A percentile compares a stretch with the other conserved stretches of the same genome.
Conservation (phyloP, 2,888 invertebrate genomes). For the Endotricha flammealis region DNA sequence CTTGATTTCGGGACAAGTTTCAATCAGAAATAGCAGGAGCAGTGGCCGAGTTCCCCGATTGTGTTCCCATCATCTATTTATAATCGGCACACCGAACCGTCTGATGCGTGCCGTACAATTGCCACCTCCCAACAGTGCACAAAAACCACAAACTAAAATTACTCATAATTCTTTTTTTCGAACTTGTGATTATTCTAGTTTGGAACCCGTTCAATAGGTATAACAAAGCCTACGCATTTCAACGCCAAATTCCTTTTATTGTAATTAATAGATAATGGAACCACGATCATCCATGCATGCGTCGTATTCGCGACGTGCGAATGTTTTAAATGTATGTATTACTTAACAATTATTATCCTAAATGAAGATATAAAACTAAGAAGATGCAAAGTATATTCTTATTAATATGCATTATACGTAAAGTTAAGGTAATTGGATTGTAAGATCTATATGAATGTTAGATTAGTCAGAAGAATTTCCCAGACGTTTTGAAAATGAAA, state of each 20-base stretch:
- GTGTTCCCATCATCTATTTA: slow-evolving; percentile 59
- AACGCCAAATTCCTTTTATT: slow-evolving; percentile 3
- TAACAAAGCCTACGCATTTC: slow-evolving; percentile 34
- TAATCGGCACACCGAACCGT: slow-evolving; percentile 42
- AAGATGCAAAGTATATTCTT: too few relatives aligned
- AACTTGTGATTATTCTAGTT: slow-evolving; percentile 33
- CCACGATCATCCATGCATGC: too few relatives aligned
- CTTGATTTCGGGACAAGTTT: slow-evolving; percentile 54
- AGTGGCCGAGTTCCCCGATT: slow-evolving; percentile 57
- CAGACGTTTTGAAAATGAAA: too few relatives aligned
- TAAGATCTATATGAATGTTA: too few relatives aligned
- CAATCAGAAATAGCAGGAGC: slow-evolving; percentile 64
- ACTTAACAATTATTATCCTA: too few relatives aligned
- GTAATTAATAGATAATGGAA: too few relatives aligned
- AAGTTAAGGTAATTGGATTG: too few relatives aligned
- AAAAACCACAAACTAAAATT: slow-evolving; percentile 38
- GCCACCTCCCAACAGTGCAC: slow-evolving; percentile 44
- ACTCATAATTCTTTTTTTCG: slow-evolving; percentile 37
- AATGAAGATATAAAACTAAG: too few relatives aligned
- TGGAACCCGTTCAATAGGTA: slow-evolving; percentile 44
- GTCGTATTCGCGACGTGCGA: too few relatives aligned
- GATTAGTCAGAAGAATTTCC: too few relatives aligned
- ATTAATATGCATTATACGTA: too few relatives aligned
- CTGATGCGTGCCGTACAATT: slow-evolving; percentile 41
- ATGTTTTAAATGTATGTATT: too few relatives aligned